A percentile compares a stretch with the other conserved stretches of the same genome.
phyloP scores from a whole-genome alignment of 2,888 invertebrate species.

The Tenthredo amoena region DNA sequence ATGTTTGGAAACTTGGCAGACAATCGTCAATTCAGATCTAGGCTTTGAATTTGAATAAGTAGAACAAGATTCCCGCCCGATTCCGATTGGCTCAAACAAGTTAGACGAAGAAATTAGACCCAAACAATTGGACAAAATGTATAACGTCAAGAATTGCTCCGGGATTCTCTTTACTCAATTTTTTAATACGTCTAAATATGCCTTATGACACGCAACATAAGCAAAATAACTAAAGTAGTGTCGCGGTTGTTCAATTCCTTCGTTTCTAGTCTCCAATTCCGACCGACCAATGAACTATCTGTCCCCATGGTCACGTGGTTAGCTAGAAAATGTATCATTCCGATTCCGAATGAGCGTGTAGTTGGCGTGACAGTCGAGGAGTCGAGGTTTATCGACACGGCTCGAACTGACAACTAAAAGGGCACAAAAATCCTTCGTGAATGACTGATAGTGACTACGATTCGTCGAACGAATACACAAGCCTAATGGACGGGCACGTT shows the following conservation, averaged over 20 bases:
- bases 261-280: background rate
- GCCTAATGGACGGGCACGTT: slow-evolving; percentile 93
- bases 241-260: background rate
- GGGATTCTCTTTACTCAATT: background rate
- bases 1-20: background rate
- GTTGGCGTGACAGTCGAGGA: slow-evolving; percentile 15
- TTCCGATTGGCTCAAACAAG: background rate
- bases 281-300: background rate
- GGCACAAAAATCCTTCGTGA: slow-evolving; percentile 63
- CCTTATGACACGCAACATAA: background rate
- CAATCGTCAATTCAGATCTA: background rate
- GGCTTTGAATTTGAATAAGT: background rate
- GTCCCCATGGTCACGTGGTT: background rate
- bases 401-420: background rate
- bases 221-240: background rate
- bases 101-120: background rate
- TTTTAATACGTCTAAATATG: background rate
- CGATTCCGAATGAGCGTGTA: background rate
- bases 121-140: background rate
- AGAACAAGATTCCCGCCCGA: background rate
- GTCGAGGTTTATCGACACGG: slow-evolving; percentile 8
- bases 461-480: slow-evolving; percentile 86
- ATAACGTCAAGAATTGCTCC: background rate
- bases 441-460: slow-evolving; percentile 82
- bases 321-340: background rate